Conservation (phyloP, 2,888 invertebrate genomes). For the Drosophila paracracens region DNA sequence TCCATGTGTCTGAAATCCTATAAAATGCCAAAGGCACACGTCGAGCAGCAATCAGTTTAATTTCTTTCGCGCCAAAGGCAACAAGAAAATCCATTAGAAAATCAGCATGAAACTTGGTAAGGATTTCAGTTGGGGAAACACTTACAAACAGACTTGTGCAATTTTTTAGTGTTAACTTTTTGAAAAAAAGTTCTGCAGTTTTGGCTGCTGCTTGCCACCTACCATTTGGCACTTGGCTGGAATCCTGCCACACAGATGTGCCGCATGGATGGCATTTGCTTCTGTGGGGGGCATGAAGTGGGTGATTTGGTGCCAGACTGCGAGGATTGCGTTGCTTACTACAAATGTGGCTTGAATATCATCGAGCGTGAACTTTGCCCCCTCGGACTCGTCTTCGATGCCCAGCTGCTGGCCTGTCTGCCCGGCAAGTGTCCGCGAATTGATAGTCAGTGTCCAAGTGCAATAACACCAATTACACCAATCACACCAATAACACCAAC, state of each 20-base stretch:
- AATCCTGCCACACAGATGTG: conserved; percentile 4
- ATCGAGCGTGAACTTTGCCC: conserved; percentile 29
- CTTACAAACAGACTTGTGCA: not conserved
- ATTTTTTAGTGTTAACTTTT: not conserved
- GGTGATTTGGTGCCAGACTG: conserved; percentile 59
- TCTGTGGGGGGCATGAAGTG: conserved; percentile 40
- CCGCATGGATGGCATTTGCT: conserved; percentile 33
- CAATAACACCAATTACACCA: not conserved
- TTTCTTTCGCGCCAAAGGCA: conserved; percentile 2
- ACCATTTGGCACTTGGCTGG: not conserved
- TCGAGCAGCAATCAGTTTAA: conserved; percentile 29
- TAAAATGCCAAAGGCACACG: conserved; percentile 27
- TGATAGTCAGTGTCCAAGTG: conserved; percentile 28
- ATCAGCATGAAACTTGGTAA: conserved; percentile 63
- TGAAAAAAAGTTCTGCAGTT: conserved; percentile 21
- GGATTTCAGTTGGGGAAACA: not conserved
- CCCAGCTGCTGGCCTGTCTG: conserved; percentile 28
- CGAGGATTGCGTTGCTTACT: conserved; percentile 59
- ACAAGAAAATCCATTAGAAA: not conserved
- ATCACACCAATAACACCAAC: not conserved
- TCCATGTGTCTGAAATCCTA: conserved; percentile 24
- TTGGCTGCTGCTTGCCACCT: conserved; percentile 17
- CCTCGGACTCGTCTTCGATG: conserved; percentile 32
- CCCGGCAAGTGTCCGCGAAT: conserved; percentile 56
- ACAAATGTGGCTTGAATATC: conserved; percentile 28